phyloP scores from a whole-genome alignment of 2,888 invertebrate species.

The Nymphalis polychloros region DNA sequence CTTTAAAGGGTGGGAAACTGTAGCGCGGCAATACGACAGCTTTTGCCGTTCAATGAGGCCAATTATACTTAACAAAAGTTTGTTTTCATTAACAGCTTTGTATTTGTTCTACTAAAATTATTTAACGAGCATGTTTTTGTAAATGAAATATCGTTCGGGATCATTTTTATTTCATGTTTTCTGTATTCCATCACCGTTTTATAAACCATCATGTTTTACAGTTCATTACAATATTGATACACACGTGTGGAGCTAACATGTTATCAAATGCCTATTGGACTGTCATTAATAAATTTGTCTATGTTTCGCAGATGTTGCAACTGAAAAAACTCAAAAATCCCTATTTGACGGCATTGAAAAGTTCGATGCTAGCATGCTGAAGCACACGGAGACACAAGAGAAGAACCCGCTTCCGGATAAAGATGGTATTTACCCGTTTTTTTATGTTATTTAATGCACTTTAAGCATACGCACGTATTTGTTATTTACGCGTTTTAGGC shows the following conservation, averaged over 20 bases:
- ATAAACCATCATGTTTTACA: neutral
- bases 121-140: conserved; percentile 51
- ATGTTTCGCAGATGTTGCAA: conserved; percentile 88
- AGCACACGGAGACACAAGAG: conserved; percentile 95
- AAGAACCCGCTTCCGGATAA: conserved; percentile 96
- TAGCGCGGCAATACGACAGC: conserved; percentile 16
- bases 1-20: conserved; percentile 36
- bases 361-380: conserved; percentile 91
- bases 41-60: conserved; percentile 16
- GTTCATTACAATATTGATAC: neutral
- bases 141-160: neutral
- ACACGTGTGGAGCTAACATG: conserved; percentile 12
- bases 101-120: conserved; percentile 21
- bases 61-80: conserved; percentile 24
- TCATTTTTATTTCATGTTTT: neutral
- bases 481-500: conserved; percentile 1
- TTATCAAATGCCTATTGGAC: neutral
- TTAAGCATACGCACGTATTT: neutral
- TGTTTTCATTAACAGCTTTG: conserved; percentile 20
- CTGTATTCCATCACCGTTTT: neutral
- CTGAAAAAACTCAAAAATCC: conserved; percentile 92
- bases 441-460: neutral
- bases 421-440: conserved; percentile 85
- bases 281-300: conserved; percentile 38
- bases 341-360: conserved; percentile 92